Conservation (phyloP, 2,113 vertebrate species). For the Raja brachyura region DNA sequence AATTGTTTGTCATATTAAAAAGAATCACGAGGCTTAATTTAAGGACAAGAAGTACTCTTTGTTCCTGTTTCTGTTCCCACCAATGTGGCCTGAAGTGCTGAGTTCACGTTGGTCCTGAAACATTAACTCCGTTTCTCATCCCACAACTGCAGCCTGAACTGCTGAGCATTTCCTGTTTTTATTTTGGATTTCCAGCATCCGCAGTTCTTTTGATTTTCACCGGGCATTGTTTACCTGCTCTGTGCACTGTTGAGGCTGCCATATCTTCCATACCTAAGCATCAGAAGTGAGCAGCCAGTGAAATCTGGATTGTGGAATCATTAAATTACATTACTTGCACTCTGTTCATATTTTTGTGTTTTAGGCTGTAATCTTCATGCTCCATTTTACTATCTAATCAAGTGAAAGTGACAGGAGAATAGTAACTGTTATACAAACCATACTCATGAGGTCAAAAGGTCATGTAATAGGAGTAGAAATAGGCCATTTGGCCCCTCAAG, state of each 20-base stretch:
- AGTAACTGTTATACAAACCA: background rate
- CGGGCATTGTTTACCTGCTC: background rate
- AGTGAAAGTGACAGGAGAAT: background rate
- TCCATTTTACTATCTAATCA: background rate
- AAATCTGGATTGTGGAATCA: background rate
- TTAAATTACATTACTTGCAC: background rate
- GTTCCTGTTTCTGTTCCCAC: too few species aligned
- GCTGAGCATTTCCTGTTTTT: too few species aligned
- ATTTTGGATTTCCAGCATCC: too few species aligned
- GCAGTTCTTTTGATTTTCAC: background rate
- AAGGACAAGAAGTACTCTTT: too few species aligned
- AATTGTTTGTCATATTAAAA: background rate
- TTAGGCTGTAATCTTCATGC: background rate
- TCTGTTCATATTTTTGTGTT: background rate
- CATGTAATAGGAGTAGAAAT: too few species aligned
- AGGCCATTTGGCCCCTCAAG: too few species aligned
- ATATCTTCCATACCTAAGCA: background rate
- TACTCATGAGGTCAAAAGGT: background rate
- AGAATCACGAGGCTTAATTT: background rate
- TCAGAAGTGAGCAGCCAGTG: background rate
- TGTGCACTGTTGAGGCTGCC: background rate
- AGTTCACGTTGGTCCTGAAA: too few species aligned
- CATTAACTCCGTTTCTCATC: too few species aligned
- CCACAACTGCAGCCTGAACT: too few species aligned
- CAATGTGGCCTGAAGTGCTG: too few species aligned